Conservation (phyloP, 2,888 invertebrate species). For the Pollenia labialis region DNA sequence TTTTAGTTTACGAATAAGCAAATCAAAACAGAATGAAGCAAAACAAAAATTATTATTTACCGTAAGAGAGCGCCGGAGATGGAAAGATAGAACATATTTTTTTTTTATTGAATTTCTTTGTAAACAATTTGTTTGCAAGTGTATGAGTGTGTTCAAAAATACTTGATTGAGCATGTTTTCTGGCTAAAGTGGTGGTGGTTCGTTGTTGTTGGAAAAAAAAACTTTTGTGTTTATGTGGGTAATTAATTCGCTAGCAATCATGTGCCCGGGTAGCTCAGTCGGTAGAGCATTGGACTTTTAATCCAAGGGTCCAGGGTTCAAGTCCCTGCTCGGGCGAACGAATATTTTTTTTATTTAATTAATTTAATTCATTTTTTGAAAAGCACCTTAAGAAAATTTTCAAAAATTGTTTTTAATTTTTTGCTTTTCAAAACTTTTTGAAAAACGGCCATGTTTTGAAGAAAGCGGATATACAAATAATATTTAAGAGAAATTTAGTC, state of each 20-base stretch:
- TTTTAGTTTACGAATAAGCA: conserved; percentile 64
- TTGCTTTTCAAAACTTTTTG: no score
- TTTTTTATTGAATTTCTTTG: neutral
- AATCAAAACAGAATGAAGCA: conserved; percentile 56
- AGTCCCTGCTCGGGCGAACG: conserved; percentile 78
- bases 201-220: conserved; percentile 23
- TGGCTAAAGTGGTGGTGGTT: conserved; percentile 6
- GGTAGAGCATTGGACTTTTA: conserved; percentile 85
- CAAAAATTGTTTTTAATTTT: neutral
- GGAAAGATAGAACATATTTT: neutral
- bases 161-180: neutral
- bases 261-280: conserved; percentile 84
- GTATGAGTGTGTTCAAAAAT: neutral
- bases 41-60: conserved; percentile 33
- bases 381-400: neutral
- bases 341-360: conserved; percentile 19
- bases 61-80: conserved; percentile 14
- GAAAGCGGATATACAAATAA: no score
- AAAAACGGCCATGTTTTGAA: no score
- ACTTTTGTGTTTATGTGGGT: neutral
- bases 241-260: neutral
- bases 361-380: neutral
- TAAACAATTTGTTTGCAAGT: conserved; percentile 3
- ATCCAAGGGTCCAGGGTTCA: conserved; percentile 85
- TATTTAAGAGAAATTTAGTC: no score